phyloP scores from a whole-genome alignment of 2,797 vertebrate species.

The Tolypeutes matacus region DNA sequence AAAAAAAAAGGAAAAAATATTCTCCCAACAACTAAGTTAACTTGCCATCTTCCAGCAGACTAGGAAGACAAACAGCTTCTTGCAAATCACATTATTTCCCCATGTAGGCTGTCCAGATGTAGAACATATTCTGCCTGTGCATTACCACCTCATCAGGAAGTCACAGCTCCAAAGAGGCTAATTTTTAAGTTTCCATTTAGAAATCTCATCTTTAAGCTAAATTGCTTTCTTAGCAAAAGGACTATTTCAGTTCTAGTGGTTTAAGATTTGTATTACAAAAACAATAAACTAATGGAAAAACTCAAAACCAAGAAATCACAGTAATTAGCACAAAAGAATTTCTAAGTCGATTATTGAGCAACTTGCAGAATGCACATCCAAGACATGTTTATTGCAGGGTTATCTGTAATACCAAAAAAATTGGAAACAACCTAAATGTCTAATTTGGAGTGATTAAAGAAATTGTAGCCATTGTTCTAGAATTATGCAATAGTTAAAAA shows the following conservation, averaged over 20 bases:
- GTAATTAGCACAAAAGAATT: slow-evolving; percentile 56
- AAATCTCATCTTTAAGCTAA: slow-evolving; percentile 52
- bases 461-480: neutral
- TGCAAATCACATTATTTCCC: neutral
- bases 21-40: neutral
- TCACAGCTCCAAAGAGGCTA: slow-evolving; percentile 19
- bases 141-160: slow-evolving; percentile 62
- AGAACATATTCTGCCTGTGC: neutral
- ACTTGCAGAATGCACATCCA: slow-evolving; percentile 27
- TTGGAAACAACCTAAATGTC: neutral
- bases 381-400: slow-evolving; percentile 14
- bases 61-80: neutral
- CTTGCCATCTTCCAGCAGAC: neutral
- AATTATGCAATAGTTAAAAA: slow-evolving; percentile 54
- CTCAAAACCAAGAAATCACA: slow-evolving; percentile 3
- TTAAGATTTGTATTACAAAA: slow-evolving; percentile 21
- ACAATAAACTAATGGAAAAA: slow-evolving; percentile 11
- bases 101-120: neutral
- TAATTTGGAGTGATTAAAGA: slow-evolving; percentile 48
- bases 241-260: neutral
- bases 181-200: slow-evolving; percentile 29
- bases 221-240: slow-evolving; percentile 26
- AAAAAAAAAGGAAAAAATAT: neutral
- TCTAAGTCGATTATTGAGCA: slow-evolving; percentile 18
- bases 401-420: slow-evolving; percentile 50